Evolutionary conservation across 2,113 vertebrate species (phyloP), one percentile per base, ranked within the genome.

Genomic region (Buteo buteo): DNA sequence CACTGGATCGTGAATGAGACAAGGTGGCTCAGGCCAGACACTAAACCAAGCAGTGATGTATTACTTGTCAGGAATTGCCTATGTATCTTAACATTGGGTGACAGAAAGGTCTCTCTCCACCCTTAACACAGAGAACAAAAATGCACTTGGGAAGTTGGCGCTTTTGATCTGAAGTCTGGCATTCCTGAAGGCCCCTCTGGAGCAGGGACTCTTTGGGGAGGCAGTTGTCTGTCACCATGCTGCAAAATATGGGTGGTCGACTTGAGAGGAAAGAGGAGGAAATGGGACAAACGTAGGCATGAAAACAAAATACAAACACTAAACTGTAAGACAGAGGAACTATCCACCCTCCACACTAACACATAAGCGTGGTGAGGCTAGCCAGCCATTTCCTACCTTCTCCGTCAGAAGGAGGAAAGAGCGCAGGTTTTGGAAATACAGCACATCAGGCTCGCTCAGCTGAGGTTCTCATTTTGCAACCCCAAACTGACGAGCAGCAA

Each of bases 141-240:
- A 70, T 3, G 11, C 18, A 59, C 55, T 78, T 77, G 54, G 64
- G 28, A 81, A 86, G 59, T 42, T 0, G 20, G 36, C 71, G 57
- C 50, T 93, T 97, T 88, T 89, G 72, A 88, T 74, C 54, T 73
- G 9, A 95, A 77, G 52, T 16, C 31, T 74, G 64, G 36, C 28
- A 73, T 57, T 93, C 62, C 85, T 66, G 38, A 96, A 90, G 52
- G 40, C 7, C 6, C 5, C 45, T 32, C 28, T 62, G 16, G 11
- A 90, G 40, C 65, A 57, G 29, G 16, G 44, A 85, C 65, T 95
- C 34, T 47, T 54, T 40, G 10, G 8, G 0, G 7, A 3, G 4
- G 6, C 47, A 94, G 38, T 8, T 81, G 57, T 54, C 67, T 50
- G 31, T 83, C 31, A 77, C 15, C 38, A 38, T 0, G 0, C 66